phyloP scores from a whole-genome alignment of 2,888 invertebrate species.

The Dolomedes plantarius region DNA sequence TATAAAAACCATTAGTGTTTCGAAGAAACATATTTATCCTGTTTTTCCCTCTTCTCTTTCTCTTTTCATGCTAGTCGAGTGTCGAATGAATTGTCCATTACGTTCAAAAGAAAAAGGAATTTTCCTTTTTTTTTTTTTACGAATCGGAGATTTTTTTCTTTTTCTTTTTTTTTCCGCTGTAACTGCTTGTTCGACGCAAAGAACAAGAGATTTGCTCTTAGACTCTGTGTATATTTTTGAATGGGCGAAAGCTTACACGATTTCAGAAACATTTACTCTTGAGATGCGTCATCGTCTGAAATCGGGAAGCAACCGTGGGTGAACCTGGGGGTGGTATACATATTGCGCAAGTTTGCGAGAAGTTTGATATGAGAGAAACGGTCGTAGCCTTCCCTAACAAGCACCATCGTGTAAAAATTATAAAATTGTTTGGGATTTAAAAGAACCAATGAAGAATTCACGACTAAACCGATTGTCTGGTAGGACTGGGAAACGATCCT shows the following conservation, averaged over 20 bases:
- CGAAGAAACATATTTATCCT: conserved; percentile 16
- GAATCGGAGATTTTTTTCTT: conserved; percentile 20
- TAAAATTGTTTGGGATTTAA: no score
- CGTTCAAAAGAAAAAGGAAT: not conserved
- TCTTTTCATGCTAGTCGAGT: conserved; percentile 15
- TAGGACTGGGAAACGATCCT: no score
- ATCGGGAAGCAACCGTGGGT: not conserved
- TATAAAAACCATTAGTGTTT: conserved; percentile 65
- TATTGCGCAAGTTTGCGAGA: no score
- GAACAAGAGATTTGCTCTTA: conserved; percentile 27
- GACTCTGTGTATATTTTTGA: conserved; percentile 18
- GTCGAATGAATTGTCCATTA: conserved; percentile 59
- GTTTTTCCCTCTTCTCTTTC: not conserved
- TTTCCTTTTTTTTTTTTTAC: conserved; percentile 7
- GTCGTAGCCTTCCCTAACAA: no score
- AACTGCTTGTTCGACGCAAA: conserved; percentile 20
- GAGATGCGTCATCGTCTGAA: conserved; percentile 22
- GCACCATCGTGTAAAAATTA: no score
- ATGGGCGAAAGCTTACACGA: conserved; percentile 23
- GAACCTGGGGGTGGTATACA: not conserved
- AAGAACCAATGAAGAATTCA: no score
- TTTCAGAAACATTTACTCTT: conserved; percentile 41
- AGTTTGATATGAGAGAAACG: no score
- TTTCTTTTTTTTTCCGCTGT: not conserved
- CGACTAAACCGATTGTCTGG: no score